phyloP scores from a whole-genome alignment of 64 coral and sea anemone species.

The Pocillopora damicornis region DNA sequence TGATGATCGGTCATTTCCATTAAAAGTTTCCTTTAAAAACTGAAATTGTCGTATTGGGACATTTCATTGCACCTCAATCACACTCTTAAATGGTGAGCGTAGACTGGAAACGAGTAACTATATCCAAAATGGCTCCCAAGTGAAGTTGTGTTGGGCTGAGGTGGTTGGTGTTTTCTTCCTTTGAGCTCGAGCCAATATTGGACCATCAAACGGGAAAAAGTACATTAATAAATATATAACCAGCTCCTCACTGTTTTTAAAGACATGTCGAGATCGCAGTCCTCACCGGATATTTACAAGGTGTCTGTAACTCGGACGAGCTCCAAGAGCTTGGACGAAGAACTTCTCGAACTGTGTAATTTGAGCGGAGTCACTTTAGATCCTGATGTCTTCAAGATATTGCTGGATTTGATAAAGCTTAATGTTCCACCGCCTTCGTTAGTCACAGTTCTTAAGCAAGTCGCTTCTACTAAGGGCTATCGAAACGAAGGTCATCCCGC shows the following conservation, averaged over 20 bases:
- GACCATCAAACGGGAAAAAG: not conserved
- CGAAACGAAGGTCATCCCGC: not conserved
- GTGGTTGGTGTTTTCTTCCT: not conserved
- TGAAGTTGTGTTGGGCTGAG: not conserved
- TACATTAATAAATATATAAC: not conserved
- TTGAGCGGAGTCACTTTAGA: conserved; percentile 93
- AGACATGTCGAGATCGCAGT: conserved; percentile 77
- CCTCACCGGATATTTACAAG: conserved; percentile 77
- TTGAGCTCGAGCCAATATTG: not conserved
- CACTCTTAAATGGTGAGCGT: too few species aligned
- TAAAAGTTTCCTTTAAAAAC: too few species aligned
- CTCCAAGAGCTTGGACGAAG: conserved; percentile 81
- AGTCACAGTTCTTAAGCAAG: conserved; percentile 85
- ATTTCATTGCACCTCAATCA: too few species aligned
- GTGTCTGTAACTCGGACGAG: conserved; percentile 66
- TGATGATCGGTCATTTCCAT: too few species aligned
- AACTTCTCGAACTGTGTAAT: conserved; percentile 84
- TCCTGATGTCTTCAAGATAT: conserved; percentile 88
- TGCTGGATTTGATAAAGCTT: conserved; percentile 91
- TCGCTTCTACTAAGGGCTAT: conserved; percentile 65
- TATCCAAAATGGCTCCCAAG: not conserved
- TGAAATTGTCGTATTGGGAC: too few species aligned
- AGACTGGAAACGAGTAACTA: too few species aligned
- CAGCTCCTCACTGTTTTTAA: not conserved
- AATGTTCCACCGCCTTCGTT: conserved; percentile 90